phyloP scores from a whole-genome alignment of 2,113 vertebrate species.

The Albula goreensis region DNA sequence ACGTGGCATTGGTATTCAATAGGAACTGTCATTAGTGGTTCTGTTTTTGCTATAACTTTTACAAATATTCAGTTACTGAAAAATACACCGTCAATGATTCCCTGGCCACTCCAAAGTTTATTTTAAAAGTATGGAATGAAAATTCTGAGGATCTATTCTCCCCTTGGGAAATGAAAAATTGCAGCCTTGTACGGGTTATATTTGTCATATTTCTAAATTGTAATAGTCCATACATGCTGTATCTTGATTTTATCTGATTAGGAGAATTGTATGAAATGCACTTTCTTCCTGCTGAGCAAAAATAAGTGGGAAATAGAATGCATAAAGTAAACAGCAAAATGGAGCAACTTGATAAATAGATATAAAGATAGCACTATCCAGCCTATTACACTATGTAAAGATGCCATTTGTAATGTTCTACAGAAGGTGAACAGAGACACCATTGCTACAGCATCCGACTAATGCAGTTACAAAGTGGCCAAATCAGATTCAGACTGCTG shows the following conservation, averaged over 20 bases:
- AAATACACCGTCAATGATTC: too few relatives aligned
- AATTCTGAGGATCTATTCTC: not conserved
- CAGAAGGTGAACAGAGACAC: conserved; percentile 45
- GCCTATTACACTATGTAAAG: conserved; percentile 64
- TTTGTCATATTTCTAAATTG: not conserved
- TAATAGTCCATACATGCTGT: not conserved
- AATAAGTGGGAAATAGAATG: not conserved
- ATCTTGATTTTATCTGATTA: not conserved
- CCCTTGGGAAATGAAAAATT: not conserved
- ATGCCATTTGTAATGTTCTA: conserved; percentile 62
- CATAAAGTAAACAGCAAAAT: not conserved
- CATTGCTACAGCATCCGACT: conserved; percentile 38
- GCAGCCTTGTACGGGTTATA: not conserved
- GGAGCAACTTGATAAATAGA: not conserved
- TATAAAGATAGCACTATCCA: conserved; percentile 60
- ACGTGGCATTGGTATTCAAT: not conserved
- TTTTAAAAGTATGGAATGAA: not conserved
- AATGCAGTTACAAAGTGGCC: conserved; percentile 62
- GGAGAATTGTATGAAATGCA: not conserved
- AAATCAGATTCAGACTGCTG: conserved; percentile 65
- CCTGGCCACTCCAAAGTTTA: not conserved
- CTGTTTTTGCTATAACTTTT: not conserved
- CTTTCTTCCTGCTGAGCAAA: not conserved
- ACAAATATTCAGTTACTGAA: not conserved
- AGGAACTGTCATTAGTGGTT: not conserved